These are phyloP conservation scores for Menidia menidia DNA, from an alignment of 2,797 vertebrate species.

Conservation along the genomic window DNA sequence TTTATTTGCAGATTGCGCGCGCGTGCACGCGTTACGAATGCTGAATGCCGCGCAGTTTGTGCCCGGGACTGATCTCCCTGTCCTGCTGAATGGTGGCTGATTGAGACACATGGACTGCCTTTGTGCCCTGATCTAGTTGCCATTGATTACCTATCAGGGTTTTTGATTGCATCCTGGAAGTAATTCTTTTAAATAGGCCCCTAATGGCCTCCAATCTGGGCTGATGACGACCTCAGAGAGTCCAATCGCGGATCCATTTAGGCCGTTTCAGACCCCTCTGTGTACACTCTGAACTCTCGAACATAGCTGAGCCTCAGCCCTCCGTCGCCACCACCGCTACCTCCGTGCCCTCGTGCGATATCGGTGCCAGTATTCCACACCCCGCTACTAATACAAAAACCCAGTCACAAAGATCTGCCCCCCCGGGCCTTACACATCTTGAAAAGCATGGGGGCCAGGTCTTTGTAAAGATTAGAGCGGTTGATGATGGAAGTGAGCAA, in stretches of 20 bases:
- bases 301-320: conserved; percentile 52
- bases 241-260: conserved; percentile 83
- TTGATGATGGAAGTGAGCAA: conserved; percentile 25
- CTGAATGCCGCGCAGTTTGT: conserved; percentile 60
- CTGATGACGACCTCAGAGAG: conserved; percentile 81
- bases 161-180: conserved; percentile 86
- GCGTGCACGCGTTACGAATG: conserved; percentile 32
- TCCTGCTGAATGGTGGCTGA: conserved; percentile 81
- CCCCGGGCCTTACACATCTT: conserved; percentile 11
- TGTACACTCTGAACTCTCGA: conserved; percentile 66
- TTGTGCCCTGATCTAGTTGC: conserved; percentile 83
- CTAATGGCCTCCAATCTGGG: conserved; percentile 83
- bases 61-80: conserved; percentile 73
- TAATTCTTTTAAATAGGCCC: conserved; percentile 85
- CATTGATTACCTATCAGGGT: conserved; percentile 86
- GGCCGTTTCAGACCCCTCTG: conserved; percentile 78
- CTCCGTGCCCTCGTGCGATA: conserved; percentile 42
- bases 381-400: conserved; percentile 20
- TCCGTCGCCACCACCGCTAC: conserved; percentile 38
- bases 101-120: conserved; percentile 82
- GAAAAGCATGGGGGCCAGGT: background rate
- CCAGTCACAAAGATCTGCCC: too few relatives aligned
- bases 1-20: conserved; percentile 21
- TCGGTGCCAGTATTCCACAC: conserved; percentile 39
- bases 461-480: conserved; percentile 20